Conservation (phyloP, 2,113 vertebrate species). For the Rhinolophus ferrumequinum region DNA sequence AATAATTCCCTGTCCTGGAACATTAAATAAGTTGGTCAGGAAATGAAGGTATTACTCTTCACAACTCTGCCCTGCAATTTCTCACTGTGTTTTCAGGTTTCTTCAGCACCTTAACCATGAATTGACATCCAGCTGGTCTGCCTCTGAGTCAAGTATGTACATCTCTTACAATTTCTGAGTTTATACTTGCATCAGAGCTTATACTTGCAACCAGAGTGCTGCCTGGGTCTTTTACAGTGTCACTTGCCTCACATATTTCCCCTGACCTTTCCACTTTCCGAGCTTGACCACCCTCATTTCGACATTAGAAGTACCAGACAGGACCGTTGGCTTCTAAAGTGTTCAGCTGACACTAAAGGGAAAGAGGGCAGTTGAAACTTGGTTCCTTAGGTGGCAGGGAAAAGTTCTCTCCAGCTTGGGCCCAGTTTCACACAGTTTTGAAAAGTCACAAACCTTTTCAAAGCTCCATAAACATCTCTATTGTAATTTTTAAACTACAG, state of each 20-base stretch:
- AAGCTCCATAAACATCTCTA: background rate
- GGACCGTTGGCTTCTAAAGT: background rate
- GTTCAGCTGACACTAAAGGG: background rate
- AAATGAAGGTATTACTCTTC: slow-evolving; percentile 8
- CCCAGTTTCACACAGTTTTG: background rate
- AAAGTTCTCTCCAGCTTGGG: slow-evolving; percentile 1
- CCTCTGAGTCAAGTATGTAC: background rate
- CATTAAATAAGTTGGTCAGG: background rate
- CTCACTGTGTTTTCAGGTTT: slow-evolving; percentile 29
- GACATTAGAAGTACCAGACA: background rate
- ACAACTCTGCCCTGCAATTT: background rate
- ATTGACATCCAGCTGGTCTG: background rate
- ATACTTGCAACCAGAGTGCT: background rate
- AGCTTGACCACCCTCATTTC: background rate
- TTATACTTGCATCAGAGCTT: slow-evolving; percentile 41
- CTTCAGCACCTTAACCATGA: slow-evolving; percentile 32
- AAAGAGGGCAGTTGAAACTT: background rate
- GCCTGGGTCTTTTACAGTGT: background rate
- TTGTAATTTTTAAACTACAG: background rate
- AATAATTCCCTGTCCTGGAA: slow-evolving; percentile 1
- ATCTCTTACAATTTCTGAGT: background rate
- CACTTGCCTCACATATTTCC: background rate
- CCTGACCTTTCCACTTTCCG: background rate
- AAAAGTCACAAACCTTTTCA: slow-evolving; percentile 46
- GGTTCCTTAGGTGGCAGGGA: background rate